A percentile compares a stretch with the other conserved stretches of the same genome.
These are phyloP conservation scores for Proales similis DNA, from an alignment of 1,140 invertebrate species.

Conservation along the genomic window DNA sequence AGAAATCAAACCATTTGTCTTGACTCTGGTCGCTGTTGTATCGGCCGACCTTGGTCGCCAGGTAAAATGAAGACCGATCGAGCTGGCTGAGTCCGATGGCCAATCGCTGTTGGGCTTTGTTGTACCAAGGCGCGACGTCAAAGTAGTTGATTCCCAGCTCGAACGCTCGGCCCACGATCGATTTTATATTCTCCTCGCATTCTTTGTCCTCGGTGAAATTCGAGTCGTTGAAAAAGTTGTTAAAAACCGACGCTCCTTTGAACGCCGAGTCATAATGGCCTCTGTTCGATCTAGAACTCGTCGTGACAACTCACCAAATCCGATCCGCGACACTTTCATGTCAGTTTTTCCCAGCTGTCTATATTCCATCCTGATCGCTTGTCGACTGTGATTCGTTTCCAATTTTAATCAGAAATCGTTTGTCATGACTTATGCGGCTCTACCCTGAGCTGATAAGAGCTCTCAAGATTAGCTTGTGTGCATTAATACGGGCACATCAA, in stretches of 20 bases:
- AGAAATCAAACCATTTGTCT: slow-evolving; percentile 77
- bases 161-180: slow-evolving; percentile 63
- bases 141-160: slow-evolving; percentile 78
- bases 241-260: slow-evolving; percentile 45
- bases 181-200: slow-evolving; percentile 55
- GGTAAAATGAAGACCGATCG: slow-evolving; percentile 72
- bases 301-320: slow-evolving; percentile 37
- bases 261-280: slow-evolving; percentile 39
- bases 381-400: no score
- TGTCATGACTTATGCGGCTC: no score
- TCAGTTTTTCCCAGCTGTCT: slow-evolving; percentile 21
- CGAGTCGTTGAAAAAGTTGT: slow-evolving; percentile 50
- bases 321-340: slow-evolving; percentile 38
- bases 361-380: no score
- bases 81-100: slow-evolving; percentile 69
- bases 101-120: slow-evolving; percentile 62
- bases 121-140: slow-evolving; percentile 83
- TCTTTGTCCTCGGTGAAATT: slow-evolving; percentile 57
- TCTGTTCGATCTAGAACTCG: slow-evolving; percentile 39
- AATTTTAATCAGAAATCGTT: no score
- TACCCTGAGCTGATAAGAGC: no score
- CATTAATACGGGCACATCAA: no score
- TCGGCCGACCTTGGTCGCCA: slow-evolving; percentile 84
- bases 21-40: slow-evolving; percentile 63
- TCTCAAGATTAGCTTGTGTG: no score